Evolutionary conservation across 2,888 invertebrate species (phyloP), one percentile per base, ranked within the genome.

Genomic region (Icerya purchasi): DNA sequence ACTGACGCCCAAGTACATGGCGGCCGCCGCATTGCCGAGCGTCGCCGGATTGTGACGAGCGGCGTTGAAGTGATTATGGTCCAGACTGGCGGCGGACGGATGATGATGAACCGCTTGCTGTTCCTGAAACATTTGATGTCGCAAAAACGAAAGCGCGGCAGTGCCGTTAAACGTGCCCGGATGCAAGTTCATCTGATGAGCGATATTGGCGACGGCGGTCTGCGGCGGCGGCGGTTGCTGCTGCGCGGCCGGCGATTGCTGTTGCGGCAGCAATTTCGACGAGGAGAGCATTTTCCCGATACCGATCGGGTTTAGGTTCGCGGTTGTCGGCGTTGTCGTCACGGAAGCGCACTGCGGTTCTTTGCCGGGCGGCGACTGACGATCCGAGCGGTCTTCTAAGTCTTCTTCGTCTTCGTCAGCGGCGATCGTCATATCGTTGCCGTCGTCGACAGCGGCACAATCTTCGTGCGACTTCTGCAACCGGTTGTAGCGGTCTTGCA

Each of bases 401-500:
- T 83, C 83, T 68, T 77, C 71, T 68, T 84, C 84, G 75, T 83
- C 83, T 20, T 54, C n/a, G 51, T 20, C 2, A 54, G 61, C 2
- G 60, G 53, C 1, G 49, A 57, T 22, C 49, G 57, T 1, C 36
- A 23, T 21, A 22, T n/a, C 10, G 25, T 53, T 22, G 3, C 36
- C 25, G n/a, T 51, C 22, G 14, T 84, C 84, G 66, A 84, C 83
- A 54, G 82, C 78, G 68, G 84, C 84, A 66, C 81, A 80, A 65
- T 66, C 65, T 50, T 62, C 65, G n/a, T 65, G 20, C 58, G 57
- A 8, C 20, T 54, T 54, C 70, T 87, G 86, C 67, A 91, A 74
- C 72, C 89, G 86, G 70, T 84, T 79, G 72, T 91, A 91, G 70
- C 89, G 85, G 69, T 89, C 86, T 74, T 88, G 89, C 84, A 92